phyloP scores from a whole-genome alignment of 2,797 vertebrate genomes.

The Bradypodion pumilum region DNA sequence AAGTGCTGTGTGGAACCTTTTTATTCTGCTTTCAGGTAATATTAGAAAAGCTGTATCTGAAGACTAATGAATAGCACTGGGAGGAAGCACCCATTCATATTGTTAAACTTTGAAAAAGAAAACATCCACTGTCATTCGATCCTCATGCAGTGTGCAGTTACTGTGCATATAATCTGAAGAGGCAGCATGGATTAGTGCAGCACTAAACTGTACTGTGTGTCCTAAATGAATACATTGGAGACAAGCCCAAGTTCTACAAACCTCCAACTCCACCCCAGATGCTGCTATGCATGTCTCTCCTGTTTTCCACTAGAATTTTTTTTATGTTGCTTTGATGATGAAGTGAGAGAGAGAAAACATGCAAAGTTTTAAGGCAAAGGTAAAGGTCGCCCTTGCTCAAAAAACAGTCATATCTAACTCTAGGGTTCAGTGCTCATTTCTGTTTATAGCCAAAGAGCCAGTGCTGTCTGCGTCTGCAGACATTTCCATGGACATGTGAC shows the following conservation, averaged over 20 bases:
- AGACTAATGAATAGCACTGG: neutral
- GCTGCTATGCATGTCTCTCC: neutral
- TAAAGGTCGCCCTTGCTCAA: too few relatives aligned
- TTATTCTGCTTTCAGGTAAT: neutral
- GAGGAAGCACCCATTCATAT: neutral
- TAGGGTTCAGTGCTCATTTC: too few relatives aligned
- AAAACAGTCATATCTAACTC: too few relatives aligned
- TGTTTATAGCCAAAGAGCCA: too few relatives aligned
- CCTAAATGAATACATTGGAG: neutral
- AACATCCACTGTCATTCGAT: neutral
- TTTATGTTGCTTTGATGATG: neutral
- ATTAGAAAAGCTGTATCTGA: neutral
- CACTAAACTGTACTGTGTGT: neutral
- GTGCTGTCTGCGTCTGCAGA: too few relatives aligned
- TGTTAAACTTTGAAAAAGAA: neutral
- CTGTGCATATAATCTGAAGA: neutral
- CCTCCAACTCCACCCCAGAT: neutral
- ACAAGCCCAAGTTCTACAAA: neutral
- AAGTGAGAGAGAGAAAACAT: neutral
- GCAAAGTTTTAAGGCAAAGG: neutral
- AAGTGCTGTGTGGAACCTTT: neutral
- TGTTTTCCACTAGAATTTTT: neutral
- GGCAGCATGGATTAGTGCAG: constrained; percentile 2
- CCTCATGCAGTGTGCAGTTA: neutral
- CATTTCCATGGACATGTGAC: too few relatives aligned